Evolutionary conservation across 2,888 invertebrate genomes (phyloP).

Genomic region (Mylabris sibirica): DNA sequence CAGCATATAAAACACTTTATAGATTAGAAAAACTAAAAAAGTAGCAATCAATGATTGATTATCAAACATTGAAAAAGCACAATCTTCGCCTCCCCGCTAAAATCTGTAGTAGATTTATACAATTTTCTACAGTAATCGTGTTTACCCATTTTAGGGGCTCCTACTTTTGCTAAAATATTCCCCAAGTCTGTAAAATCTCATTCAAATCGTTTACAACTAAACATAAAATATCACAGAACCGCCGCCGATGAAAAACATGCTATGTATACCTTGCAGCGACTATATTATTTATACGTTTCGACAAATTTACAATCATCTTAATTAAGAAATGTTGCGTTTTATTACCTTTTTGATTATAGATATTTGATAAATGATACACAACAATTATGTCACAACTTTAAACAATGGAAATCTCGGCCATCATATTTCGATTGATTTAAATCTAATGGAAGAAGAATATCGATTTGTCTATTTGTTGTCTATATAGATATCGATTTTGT

Average conservation of each 20-base stretch:
- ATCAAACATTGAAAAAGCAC: too few relatives aligned
- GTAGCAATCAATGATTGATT: too few relatives aligned
- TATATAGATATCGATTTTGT: slow-evolving; percentile 56
- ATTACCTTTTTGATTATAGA: not conserved
- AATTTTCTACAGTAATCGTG: too few relatives aligned
- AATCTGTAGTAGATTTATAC: too few relatives aligned
- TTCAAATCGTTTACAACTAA: not conserved
- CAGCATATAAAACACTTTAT: too few relatives aligned
- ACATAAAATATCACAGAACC: not conserved
- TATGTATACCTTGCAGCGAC: not conserved
- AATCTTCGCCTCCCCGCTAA: too few relatives aligned
- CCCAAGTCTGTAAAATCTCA: too few relatives aligned
- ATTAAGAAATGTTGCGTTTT: slow-evolving; percentile 11
- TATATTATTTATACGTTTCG: not conserved
- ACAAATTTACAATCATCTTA: slow-evolving; percentile 22
- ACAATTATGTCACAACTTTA: not conserved
- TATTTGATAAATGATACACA: not conserved
- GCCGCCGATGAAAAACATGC: not conserved
- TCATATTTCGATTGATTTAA: too few relatives aligned
- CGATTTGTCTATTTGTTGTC: slow-evolving; percentile 51
- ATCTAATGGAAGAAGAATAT: too few relatives aligned
- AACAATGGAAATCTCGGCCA: not conserved
- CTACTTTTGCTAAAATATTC: too few relatives aligned
- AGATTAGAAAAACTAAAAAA: too few relatives aligned
- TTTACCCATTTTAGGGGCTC: too few relatives aligned